Base-by-base conservation (phyloP, 2,797 vertebrate genomes). In the Paedocypris micromegethes region DNA sequence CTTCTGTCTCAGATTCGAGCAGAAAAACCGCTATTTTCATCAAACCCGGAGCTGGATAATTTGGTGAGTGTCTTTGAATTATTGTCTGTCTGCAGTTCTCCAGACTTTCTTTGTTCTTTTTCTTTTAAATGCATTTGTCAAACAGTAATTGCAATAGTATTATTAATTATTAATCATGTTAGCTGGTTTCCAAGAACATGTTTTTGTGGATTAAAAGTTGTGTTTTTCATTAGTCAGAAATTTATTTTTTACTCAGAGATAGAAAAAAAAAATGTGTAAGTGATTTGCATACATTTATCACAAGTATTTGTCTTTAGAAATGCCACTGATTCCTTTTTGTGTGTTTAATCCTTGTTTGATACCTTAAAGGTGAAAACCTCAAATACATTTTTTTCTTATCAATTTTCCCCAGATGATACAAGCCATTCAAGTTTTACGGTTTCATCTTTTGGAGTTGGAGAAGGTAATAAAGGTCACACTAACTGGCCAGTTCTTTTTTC, bases 371-470 rank as follows among this genome's bases (percentile, higher is more conserved):
- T 65, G 4, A 64, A 50, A 23, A 23, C 23, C 23, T 23, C 23
- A 23, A 23, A 23, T 23, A 23, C 47, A 6, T 23, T 42, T 58
- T 64, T 23, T 50, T 58, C 4, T 56, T 78, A 81, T 84, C 82
- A 75, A 72, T 80, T 92, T 82, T 90, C 54, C 93, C 82, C 92
- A 98, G 96, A 98, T 98, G 96, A 98, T 98, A 83, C 96, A 98
- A 97, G 96, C 96, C 89, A 98, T 98, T 93, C 96, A 98, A 92
- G 96, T 98, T 91, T 94, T 98, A 96, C 93, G 96, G 87, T 98
- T 98, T 93, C 96, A 98, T 94, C 94, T 98, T 83, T 88, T 98
- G 94, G 96, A 98, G 91, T 91, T 98, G 90, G 96, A 98, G 88
- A 98, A 98, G 95, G 96, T 98, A 97, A 95, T 91, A 88, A 78